Evolutionary conservation across 2,797 vertebrate genomes (phyloP).

Genomic region (Acanthornis magna): DNA sequence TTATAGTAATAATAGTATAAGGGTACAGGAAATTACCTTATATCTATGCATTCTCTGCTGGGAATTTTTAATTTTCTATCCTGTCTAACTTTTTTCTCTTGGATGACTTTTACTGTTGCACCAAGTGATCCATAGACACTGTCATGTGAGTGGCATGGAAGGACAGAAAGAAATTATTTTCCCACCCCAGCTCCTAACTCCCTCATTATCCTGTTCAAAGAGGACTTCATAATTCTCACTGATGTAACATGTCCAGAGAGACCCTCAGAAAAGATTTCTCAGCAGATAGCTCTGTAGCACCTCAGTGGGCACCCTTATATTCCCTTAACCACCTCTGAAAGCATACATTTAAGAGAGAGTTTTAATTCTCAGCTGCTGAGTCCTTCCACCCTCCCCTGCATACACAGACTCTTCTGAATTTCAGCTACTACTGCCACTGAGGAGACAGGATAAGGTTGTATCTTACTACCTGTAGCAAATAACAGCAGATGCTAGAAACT

Average conservation of each 20-base stretch:
- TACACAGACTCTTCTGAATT: not conserved
- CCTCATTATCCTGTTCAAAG: not conserved
- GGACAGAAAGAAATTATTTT: not conserved
- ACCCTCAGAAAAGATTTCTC: not conserved
- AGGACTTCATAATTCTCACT: not conserved
- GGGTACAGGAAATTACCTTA: not conserved
- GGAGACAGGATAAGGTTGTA: not conserved
- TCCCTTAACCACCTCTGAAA: not conserved
- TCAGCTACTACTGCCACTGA: not conserved
- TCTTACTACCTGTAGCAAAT: not conserved
- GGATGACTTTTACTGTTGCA: not conserved
- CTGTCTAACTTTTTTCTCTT: not conserved
- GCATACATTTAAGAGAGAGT: not conserved
- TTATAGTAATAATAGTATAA: not conserved
- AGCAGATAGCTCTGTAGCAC: rapidly evolving
- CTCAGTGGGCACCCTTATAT: not conserved
- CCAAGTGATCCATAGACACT: not conserved
- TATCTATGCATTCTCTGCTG: not conserved
- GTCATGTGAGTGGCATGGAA: not conserved
- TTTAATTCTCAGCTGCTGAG: not conserved
- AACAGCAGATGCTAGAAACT: not conserved
- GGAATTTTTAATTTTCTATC: not conserved
- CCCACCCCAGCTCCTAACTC: not conserved
- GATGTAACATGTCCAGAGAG: not conserved
- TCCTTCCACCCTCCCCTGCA: not conserved